phyloP scores from a whole-genome alignment of 2,113 vertebrate genomes.

The Agapornis roseicollis region DNA sequence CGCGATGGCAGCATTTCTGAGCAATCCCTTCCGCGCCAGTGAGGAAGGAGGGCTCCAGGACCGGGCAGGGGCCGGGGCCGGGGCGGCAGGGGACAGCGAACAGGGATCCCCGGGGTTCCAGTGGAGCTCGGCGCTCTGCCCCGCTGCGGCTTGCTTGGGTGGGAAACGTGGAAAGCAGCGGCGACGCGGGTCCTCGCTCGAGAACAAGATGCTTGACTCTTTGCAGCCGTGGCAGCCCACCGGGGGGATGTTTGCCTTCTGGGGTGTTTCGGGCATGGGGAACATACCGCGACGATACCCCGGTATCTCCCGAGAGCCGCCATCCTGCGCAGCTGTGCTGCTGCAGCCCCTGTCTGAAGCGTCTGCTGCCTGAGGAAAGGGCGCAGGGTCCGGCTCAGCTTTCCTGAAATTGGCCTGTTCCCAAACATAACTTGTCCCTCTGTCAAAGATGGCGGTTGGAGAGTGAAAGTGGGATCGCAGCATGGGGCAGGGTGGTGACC shows the following conservation, averaged over 20 bases:
- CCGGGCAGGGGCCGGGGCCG: too few relatives aligned
- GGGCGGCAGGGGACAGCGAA: not conserved
- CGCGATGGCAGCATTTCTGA: slow-evolving; percentile 34
- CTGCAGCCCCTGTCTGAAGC: fast-evolving
- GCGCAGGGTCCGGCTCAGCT: fast-evolving
- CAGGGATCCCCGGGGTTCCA: fast-evolving
- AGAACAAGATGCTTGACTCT: not conserved
- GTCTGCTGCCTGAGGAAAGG: fast-evolving
- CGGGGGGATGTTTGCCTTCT: too few relatives aligned
- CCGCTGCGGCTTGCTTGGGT: not conserved
- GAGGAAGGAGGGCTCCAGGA: not conserved
- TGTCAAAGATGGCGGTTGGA: too few relatives aligned
- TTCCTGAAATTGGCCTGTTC: fast-evolving
- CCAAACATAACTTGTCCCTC: not conserved
- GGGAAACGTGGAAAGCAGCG: not conserved
- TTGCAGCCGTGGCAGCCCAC: not conserved
- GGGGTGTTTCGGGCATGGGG: not conserved
- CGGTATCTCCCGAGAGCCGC: fast-evolving
- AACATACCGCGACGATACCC: fast-evolving
- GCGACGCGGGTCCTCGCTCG: too few relatives aligned
- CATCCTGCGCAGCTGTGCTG: fast-evolving
- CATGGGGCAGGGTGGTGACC: fast-evolving
- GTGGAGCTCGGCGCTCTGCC: too few relatives aligned
- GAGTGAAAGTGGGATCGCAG: not conserved
- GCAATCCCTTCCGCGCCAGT: not conserved